Percentiles rank a stretch among this genome's conserved stretches.
Conservation (phyloP, 1,140 invertebrate species). For the Calephelis nemesis region DNA sequence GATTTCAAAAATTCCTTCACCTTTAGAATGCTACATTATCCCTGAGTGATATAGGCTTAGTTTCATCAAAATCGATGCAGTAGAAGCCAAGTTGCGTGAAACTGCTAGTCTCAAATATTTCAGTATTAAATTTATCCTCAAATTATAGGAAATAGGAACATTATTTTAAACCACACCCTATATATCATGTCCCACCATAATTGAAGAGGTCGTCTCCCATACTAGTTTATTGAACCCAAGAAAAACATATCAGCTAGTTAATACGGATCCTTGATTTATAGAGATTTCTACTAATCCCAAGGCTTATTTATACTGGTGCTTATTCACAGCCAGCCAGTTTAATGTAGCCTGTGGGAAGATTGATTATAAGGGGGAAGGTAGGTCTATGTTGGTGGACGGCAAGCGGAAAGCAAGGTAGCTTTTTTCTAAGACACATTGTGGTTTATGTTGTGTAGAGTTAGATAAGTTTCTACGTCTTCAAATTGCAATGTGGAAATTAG, state of each 20-base stretch:
- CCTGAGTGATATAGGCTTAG: no score
- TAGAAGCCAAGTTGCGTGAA: no score
- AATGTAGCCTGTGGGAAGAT: background rate
- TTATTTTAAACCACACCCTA: background rate
- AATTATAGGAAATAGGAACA: background rate
- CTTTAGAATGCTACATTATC: no score
- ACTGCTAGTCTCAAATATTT: background rate
- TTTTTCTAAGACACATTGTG: constrained; percentile 15
- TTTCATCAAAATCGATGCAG: no score
- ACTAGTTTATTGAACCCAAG: constrained; percentile 20
- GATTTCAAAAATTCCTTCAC: no score
- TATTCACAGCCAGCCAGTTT: background rate
- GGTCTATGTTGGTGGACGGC: background rate
- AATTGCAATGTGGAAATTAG: constrained; percentile 5
- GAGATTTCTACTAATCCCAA: constrained; percentile 12
- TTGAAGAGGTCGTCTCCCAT: constrained; percentile 18
- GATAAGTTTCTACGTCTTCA: constrained; percentile 1
- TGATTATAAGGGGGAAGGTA: background rate
- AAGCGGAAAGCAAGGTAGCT: constrained; percentile 15
- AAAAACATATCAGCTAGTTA: constrained; percentile 23
- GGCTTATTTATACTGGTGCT: constrained; percentile 12
- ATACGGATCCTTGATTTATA: constrained; percentile 20
- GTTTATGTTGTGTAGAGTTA: constrained; percentile 12
- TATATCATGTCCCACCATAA: constrained; percentile 5
- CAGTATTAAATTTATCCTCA: background rate